Evolutionary conservation across 2,888 invertebrate species (phyloP).

Genomic region (Drosophila prolongata): DNA sequence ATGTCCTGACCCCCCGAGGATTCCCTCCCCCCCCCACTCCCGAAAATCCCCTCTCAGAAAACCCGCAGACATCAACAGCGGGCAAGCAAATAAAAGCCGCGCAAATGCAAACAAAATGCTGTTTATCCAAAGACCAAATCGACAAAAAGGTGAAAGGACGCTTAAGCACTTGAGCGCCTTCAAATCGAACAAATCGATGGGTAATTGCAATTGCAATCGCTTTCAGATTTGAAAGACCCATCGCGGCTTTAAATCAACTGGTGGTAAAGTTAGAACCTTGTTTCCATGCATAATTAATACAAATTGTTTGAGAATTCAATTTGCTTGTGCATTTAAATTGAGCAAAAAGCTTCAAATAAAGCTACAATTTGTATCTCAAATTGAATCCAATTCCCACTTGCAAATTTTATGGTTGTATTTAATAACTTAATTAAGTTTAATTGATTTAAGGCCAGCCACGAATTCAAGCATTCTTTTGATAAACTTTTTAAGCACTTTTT

Average conservation of each 20-base stretch:
- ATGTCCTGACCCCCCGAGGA: slow-evolving; percentile 4
- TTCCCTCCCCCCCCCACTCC: no score
- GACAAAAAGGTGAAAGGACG: slow-evolving; percentile 63
- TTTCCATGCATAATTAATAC: no score
- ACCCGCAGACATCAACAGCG: slow-evolving; percentile 31
- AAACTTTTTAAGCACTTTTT: not conserved
- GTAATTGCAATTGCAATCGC: slow-evolving; percentile 25
- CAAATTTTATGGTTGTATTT: no score
- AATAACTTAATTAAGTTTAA: no score
- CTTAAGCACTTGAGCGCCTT: slow-evolving; percentile 31
- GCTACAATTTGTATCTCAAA: no score
- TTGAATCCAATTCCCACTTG: no score
- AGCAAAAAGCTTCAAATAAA: no score
- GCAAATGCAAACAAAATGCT: slow-evolving; percentile 54
- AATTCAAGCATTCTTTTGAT: not conserved
- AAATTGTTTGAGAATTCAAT: no score
- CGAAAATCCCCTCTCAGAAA: not conserved
- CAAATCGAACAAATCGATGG: slow-evolving; percentile 44
- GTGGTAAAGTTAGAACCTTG: not conserved
- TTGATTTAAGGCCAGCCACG: not conserved
- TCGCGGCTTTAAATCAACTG: slow-evolving; percentile 9
- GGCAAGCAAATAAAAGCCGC: slow-evolving; percentile 26
- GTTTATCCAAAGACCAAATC: slow-evolving; percentile 38
- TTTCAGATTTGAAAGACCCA: slow-evolving; percentile 16
- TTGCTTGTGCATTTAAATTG: no score